Base-by-base conservation (phyloP, 2,888 invertebrate species). In the Selenia dentaria region DNA sequence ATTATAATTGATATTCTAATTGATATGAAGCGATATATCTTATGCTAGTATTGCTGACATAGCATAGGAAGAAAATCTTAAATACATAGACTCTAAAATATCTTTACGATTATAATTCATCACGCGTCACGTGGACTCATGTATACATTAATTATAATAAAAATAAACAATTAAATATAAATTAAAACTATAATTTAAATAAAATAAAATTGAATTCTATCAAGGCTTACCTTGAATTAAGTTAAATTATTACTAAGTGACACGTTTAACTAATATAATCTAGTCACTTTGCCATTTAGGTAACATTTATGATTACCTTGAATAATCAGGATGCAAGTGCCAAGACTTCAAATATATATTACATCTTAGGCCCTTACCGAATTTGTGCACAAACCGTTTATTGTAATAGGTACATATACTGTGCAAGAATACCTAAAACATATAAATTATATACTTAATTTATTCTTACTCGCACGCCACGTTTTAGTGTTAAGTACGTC, bases 21-120 rank as follows among this genome's bases (percentile, higher is more conserved):
- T 78, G 85, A 88, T 81, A 85, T 80, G 61, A 70, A 65, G 67
- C 76, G 69, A 66, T 67, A 67, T 50, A 56, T 47, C 70, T 76
- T 74, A 81, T 2, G 9, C 76, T 84, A 86, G 62, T 84, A 87
- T 87, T 84, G 82, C 83, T 85, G 77, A 65, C 70, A 60, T 71
- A 75, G 77, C 75, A 64, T 74, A 72, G 63, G 62, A 75, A 57
- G 61, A 49, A 57, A 59, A 69, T 57, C 16, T 36, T 36, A 14
- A 11, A 22, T 6, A 13, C 5, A n/a, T 8, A 22, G 2, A 5
- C n/a, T 13, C 13, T 35, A 58, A 44, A 53, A 48, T 51, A 24
- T 4, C 2, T 24, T 6, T 24, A 24, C 8, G 24, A n/a, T n/a
- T n/a, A n/a, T n/a, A n/a, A n/a, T n/a, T n/a, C n/a, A n/a, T n/a